These are phyloP conservation scores for Drosophila watanabei DNA, from an alignment of 1,140 invertebrate genomes.

Conservation along the genomic window DNA sequence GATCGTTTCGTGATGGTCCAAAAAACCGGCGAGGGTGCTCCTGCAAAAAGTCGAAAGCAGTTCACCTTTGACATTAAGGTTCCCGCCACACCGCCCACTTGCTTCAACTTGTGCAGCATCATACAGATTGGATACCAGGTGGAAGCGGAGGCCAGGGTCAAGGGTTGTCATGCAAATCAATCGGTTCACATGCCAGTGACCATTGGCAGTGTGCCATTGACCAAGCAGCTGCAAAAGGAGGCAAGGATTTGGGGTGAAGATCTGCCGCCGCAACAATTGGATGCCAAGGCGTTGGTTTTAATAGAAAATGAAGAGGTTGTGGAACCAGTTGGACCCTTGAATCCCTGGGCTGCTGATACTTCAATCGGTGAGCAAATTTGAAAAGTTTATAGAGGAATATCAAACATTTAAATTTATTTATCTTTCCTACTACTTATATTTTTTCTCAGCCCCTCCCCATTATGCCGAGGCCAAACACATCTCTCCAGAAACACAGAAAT, in stretches of 20 bases:
- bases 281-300: constrained; percentile 58
- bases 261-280: constrained; percentile 46
- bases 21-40: constrained; percentile 86
- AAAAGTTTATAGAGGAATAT: not conserved
- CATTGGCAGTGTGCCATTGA: constrained; percentile 87
- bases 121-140: constrained; percentile 90
- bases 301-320: constrained; percentile 15
- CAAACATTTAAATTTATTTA: not conserved
- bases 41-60: constrained; percentile 73
- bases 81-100: constrained; percentile 90
- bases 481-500: not conserved
- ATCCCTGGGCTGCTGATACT: constrained; percentile 58
- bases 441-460: constrained; percentile 50
- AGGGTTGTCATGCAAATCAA: constrained; percentile 86
- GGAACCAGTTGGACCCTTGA: not conserved
- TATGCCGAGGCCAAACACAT: constrained; percentile 67
- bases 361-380: constrained; percentile 42
- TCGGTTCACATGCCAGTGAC: constrained; percentile 85
- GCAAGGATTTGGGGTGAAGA: constrained; percentile 35
- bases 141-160: constrained; percentile 86
- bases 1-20: constrained; percentile 87
- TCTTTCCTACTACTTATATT: not conserved
- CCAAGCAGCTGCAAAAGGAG: constrained; percentile 39
- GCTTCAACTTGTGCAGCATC: constrained; percentile 89
- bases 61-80: constrained; percentile 86